Evolutionary conservation across 2,113 vertebrate genomes (phyloP).

Genomic region (Tyto alba): DNA sequence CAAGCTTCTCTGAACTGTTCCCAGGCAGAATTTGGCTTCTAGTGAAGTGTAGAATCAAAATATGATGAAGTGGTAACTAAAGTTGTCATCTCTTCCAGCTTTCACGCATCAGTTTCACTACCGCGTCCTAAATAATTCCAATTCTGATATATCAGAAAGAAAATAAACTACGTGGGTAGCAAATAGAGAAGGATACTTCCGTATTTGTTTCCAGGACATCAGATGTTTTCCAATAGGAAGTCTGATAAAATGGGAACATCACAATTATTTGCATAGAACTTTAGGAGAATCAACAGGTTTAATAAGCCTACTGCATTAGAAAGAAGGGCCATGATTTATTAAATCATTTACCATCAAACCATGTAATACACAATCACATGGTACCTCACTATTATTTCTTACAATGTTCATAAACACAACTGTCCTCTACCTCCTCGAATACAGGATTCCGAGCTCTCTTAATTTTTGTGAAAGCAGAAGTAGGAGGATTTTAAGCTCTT

Average conservation of each 20-base stretch:
- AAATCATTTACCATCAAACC: neutral
- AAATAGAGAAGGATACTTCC: neutral
- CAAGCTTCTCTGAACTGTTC: conserved; percentile 15
- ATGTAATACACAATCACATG: neutral
- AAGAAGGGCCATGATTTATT: neutral
- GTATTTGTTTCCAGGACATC: neutral
- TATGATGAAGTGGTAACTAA: neutral
- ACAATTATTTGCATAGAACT: neutral
- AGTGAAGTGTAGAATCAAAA: conserved; percentile 16
- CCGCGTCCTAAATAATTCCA: conserved; percentile 13
- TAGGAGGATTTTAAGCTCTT: neutral
- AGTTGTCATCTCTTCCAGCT: conserved; percentile 35
- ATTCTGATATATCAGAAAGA: neutral
- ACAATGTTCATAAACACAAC: neutral
- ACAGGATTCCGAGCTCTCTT: neutral
- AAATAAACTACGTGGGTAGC: neutral
- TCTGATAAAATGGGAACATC: neutral
- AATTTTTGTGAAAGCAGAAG: neutral
- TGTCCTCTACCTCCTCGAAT: neutral
- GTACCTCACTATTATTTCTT: neutral
- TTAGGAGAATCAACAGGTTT: neutral
- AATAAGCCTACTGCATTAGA: neutral
- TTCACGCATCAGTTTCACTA: conserved; percentile 33
- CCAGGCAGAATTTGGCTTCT: conserved; percentile 4
- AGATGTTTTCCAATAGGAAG: neutral